phyloP scores from a whole-genome alignment of 2,888 invertebrate genomes.

The Rhyacophila evoluta region DNA sequence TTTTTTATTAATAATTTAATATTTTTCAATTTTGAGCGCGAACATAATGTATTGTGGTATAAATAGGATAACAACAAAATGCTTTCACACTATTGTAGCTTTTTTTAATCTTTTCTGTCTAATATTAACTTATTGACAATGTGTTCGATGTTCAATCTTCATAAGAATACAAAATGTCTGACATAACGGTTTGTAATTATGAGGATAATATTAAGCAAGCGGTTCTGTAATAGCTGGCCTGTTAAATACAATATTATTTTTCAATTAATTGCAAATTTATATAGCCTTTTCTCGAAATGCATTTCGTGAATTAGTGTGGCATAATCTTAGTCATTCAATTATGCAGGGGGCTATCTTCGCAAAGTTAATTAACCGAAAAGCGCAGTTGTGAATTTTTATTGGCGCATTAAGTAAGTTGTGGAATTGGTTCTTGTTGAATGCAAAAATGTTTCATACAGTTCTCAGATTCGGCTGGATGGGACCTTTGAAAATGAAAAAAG shows the following conservation, averaged over 20 bases:
- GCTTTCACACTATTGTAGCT: too few relatives aligned
- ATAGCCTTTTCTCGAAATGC: conserved; percentile 14
- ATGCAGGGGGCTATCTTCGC: conserved; percentile 27
- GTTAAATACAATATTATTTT: background rate
- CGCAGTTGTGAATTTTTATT: conserved; percentile 53
- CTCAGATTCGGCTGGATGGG: background rate
- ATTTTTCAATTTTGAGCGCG: too few relatives aligned
- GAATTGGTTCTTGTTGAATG: conserved; percentile 31
- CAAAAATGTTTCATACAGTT: conserved; percentile 18
- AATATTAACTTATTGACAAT: too few relatives aligned
- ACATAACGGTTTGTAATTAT: too few relatives aligned
- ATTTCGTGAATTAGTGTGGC: conserved; percentile 43
- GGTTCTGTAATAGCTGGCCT: too few relatives aligned
- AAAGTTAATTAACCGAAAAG: conserved; percentile 52
- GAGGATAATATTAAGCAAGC: too few relatives aligned
- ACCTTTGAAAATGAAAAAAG: conserved; percentile 11
- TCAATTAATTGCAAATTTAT: background rate
- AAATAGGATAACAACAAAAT: too few relatives aligned
- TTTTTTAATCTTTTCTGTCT: too few relatives aligned
- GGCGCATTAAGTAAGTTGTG: conserved; percentile 50
- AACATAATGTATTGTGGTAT: too few relatives aligned
- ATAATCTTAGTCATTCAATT: conserved; percentile 39
- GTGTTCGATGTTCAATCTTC: too few relatives aligned
- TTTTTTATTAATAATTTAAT: too few relatives aligned
- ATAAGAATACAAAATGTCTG: too few relatives aligned